phyloP scores from a whole-genome alignment of 2,113 vertebrate genomes.

The Alethe castanea region DNA sequence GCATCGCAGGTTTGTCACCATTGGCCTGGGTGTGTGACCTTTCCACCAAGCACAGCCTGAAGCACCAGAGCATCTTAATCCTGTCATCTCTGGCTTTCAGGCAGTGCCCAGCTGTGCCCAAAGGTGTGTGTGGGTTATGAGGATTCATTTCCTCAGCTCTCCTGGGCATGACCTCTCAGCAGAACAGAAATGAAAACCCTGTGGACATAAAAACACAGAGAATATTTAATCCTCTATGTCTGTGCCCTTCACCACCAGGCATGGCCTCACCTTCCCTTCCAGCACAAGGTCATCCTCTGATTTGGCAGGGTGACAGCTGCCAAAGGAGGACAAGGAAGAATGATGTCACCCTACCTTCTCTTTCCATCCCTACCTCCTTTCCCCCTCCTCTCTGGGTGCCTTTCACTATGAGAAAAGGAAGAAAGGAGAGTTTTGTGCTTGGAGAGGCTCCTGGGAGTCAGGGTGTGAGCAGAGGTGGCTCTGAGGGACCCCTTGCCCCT shows the following conservation, averaged over 20 bases:
- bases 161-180: not conserved
- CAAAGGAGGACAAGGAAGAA: not conserved
- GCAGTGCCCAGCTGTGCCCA: not conserved
- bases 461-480: slow-evolving; percentile 7
- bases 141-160: not conserved
- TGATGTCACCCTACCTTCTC: slow-evolving; percentile 8
- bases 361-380: not conserved
- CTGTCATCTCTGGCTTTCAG: not conserved
- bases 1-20: rapidly evolving
- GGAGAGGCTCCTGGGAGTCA: slow-evolving; percentile 31
- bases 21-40: not conserved
- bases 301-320: slow-evolving; percentile 4
- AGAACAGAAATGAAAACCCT: not conserved
- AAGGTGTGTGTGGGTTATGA: not conserved
- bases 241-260: not conserved
- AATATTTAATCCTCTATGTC: not conserved
- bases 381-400: not conserved
- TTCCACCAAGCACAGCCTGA: not conserved
- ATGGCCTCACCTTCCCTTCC: not conserved
- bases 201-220: not conserved
- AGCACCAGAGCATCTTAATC: not conserved
- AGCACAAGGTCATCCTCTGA: not conserved
- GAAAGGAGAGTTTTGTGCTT: slow-evolving; percentile 46
- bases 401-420: slow-evolving; percentile 37
- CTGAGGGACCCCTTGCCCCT: not conserved